A percentile compares a stretch with the other conserved stretches of the same genome.
phyloP scores from a whole-genome alignment of 2,888 invertebrate genomes.

The Chromoteleia sp. region DNA sequence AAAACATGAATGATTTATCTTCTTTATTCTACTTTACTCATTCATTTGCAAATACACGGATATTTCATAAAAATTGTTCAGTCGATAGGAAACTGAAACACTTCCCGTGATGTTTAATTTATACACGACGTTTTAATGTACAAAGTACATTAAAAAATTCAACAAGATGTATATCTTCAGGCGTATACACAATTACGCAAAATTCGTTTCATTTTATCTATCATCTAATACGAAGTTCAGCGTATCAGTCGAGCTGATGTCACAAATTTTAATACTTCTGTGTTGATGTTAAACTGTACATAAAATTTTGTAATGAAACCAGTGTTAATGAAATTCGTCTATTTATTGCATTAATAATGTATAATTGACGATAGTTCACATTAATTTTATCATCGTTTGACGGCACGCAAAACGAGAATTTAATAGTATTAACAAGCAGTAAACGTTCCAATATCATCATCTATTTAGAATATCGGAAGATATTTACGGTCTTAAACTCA shows the following conservation, averaged over 20 bases:
- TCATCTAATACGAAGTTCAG: not conserved
- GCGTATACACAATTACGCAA: not conserved
- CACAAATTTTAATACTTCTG: not conserved
- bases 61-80: too few relatives aligned
- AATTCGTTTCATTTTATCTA: slow-evolving; percentile 2
- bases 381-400: not conserved
- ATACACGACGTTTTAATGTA: slow-evolving; percentile 5
- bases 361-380: too few relatives aligned
- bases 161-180: not conserved
- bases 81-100: too few relatives aligned
- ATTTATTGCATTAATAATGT: not conserved
- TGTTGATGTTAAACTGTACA: not conserved
- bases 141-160: slow-evolving; percentile 3
- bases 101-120: not conserved
- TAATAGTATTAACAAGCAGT: not conserved
- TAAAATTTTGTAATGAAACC: not conserved
- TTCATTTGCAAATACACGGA: too few relatives aligned
- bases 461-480: not conserved
- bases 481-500: slow-evolving; percentile 10
- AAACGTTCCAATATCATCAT: not conserved
- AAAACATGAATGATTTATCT: too few relatives aligned
- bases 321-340: not conserved
- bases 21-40: too few relatives aligned
- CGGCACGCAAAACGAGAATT: not conserved
- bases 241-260: not conserved